phyloP scores from a whole-genome alignment of 2,888 invertebrate species.

The Acutogordius australiensis region DNA sequence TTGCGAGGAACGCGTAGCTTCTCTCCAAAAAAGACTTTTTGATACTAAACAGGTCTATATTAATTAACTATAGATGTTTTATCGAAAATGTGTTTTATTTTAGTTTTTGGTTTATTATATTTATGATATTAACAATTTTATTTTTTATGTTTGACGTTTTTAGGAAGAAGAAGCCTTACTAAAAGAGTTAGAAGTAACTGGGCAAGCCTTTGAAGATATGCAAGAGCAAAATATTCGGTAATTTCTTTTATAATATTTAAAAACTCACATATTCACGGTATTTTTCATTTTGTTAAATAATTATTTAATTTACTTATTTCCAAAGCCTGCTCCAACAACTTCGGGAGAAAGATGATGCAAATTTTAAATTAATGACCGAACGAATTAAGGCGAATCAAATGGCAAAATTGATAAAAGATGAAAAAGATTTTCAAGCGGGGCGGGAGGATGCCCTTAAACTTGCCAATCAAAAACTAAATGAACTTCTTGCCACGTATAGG shows the following conservation, averaged over 20 bases:
- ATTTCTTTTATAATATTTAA: background rate
- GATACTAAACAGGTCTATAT: slow-evolving; percentile 42
- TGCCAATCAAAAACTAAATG: slow-evolving; percentile 72
- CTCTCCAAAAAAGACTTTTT: slow-evolving; percentile 47
- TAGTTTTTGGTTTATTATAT: no score
- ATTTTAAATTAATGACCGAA: slow-evolving; percentile 92
- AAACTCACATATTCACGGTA: no score
- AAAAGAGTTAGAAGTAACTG: slow-evolving; percentile 95
- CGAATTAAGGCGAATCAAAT: slow-evolving; percentile 75
- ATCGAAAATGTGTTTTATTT: no score
- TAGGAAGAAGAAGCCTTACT: slow-evolving; percentile 75
- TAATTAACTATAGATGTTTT: no score
- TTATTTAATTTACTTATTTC: no score
- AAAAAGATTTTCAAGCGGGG: slow-evolving; percentile 67
- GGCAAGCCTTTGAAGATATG: slow-evolving; percentile 95
- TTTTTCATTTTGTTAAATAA: no score
- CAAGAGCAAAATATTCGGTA: slow-evolving; percentile 63
- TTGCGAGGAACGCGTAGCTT: slow-evolving; percentile 65
- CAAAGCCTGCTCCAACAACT: slow-evolving; percentile 60
- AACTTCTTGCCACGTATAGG: slow-evolving; percentile 65
- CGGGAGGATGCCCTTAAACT: slow-evolving; percentile 48
- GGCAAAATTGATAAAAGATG: slow-evolving; percentile 66
- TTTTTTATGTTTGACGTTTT: no score
- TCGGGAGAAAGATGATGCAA: slow-evolving; percentile 81
- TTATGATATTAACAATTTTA: no score